Conservation (phyloP, 2,797 vertebrate species). For the Syncerus caffer region DNA sequence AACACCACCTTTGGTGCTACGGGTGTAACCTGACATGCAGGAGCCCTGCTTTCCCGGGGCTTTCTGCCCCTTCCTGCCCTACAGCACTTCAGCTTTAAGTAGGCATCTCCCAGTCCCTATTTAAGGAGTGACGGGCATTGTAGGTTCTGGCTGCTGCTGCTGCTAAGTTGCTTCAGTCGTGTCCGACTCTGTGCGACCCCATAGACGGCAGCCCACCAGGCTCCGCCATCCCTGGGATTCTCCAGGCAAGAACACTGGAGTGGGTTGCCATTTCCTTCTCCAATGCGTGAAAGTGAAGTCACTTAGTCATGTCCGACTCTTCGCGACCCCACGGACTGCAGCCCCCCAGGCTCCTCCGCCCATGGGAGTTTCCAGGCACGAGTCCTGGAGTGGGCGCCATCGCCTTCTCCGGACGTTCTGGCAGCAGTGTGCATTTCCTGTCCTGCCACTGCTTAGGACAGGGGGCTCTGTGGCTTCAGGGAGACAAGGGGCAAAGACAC, state of each 20-base stretch:
- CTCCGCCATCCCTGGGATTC: too few relatives aligned
- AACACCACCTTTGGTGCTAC: accelerated
- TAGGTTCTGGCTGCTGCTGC: neutral
- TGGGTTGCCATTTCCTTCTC: too few relatives aligned
- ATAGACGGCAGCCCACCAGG: too few relatives aligned
- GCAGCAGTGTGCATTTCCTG: neutral
- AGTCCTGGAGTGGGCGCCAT: too few relatives aligned
- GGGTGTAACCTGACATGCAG: neutral
- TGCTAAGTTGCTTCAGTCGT: too few relatives aligned
- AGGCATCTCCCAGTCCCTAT: neutral
- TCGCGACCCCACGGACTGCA: too few relatives aligned
- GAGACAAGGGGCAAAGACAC: neutral
- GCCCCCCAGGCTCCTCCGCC: too few relatives aligned
- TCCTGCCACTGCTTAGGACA: neutral
- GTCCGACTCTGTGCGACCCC: too few relatives aligned
- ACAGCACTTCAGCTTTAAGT: neutral
- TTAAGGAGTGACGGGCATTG: neutral
- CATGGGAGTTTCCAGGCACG: too few relatives aligned
- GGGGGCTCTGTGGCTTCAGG: neutral
- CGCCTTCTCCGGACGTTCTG: neutral
- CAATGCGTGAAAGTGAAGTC: too few relatives aligned
- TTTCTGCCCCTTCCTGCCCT: neutral
- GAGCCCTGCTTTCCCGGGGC: neutral
- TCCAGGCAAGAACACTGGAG: too few relatives aligned
- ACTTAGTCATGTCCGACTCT: too few relatives aligned